A percentile compares a stretch with the other conserved stretches of the same genome.
phyloP scores from a whole-genome alignment of 2,113 vertebrate genomes.

The Cinclus mexicanus region DNA sequence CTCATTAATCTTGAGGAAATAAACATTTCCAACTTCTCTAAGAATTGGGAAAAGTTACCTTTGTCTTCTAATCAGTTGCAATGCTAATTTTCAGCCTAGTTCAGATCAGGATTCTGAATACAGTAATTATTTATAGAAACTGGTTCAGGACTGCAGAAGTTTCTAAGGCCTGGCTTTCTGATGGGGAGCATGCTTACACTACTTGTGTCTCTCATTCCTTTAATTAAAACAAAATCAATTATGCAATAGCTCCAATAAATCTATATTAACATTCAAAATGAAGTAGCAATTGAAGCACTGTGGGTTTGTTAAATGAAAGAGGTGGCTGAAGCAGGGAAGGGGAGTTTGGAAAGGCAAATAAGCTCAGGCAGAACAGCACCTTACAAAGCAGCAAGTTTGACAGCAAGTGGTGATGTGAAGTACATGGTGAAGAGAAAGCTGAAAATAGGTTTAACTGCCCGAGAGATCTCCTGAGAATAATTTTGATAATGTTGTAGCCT shows the following conservation, averaged over 20 bases:
- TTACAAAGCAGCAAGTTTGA: neutral
- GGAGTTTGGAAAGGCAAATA: neutral
- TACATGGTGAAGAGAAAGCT: neutral
- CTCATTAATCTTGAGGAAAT: neutral
- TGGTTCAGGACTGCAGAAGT: neutral
- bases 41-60: neutral
- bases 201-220: neutral
- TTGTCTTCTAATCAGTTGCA: neutral
- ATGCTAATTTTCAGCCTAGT: neutral
- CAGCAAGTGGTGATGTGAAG: neutral
- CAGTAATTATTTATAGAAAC: neutral
- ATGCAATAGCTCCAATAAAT: neutral
- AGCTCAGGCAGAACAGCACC: neutral
- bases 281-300: neutral
- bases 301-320: neutral
- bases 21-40: neutral
- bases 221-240: neutral
- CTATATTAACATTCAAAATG: neutral
- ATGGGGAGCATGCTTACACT: fast-evolving
- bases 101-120: neutral
- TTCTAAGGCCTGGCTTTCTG: neutral
- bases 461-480: neutral
- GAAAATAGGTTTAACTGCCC: neutral
- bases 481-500: neutral
- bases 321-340: neutral